Evolutionary conservation across 2,113 vertebrate genomes (phyloP).

Genomic region (Crotalus viridis): DNA sequence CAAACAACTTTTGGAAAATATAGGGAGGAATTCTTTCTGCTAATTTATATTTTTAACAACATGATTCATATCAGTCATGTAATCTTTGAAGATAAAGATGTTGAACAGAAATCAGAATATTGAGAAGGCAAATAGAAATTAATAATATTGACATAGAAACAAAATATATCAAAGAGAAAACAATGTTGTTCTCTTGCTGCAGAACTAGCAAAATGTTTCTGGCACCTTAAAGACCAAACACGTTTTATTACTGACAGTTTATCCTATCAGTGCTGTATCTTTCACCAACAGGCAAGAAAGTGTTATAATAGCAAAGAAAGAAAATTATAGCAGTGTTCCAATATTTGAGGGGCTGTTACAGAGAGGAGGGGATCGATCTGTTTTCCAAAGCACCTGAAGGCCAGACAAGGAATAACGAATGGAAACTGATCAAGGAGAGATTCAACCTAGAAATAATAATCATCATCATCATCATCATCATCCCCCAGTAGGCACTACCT

Average conservation of each 20-base stretch:
- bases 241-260: background rate
- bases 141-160: background rate
- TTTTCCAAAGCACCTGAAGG: too few relatives aligned
- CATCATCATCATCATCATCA: too few relatives aligned
- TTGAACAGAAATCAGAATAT: background rate
- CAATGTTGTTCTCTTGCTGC: background rate
- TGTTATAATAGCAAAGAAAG: too few relatives aligned
- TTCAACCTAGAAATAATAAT: too few relatives aligned
- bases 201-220: background rate
- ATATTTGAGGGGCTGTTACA: too few relatives aligned
- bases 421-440: too few relatives aligned
- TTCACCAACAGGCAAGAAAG: background rate
- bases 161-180: background rate
- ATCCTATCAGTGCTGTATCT: background rate
- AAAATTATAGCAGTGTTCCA: too few relatives aligned
- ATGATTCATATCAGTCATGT: background rate
- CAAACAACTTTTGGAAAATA: background rate
- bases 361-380: too few relatives aligned
- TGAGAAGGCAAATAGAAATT: background rate
- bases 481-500: too few relatives aligned
- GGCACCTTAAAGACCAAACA: background rate
- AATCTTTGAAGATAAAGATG: background rate
- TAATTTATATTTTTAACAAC: background rate
- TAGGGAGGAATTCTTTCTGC: background rate
- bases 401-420: too few relatives aligned